Percentiles rank a stretch among this genome's conserved stretches.
Conservation (phyloP, 1,140 invertebrate genomes). For the Orius laevigatus region DNA sequence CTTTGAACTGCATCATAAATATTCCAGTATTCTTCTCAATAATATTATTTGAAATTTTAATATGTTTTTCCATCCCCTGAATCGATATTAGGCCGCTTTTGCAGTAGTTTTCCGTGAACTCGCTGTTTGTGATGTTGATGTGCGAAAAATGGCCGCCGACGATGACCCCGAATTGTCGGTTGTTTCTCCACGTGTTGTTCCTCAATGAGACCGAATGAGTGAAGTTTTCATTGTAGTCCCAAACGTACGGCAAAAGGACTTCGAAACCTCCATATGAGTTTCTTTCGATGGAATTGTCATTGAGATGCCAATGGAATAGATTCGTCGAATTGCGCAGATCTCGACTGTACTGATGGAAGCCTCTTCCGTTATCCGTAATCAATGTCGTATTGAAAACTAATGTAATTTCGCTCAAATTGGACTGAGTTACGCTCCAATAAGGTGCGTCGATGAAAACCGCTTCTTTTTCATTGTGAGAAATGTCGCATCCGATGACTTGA, state of each 20-base stretch:
- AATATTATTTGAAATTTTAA: constrained; percentile 53
- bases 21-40: constrained; percentile 67
- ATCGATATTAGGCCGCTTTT: constrained; percentile 66
- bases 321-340: constrained; percentile 85
- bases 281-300: constrained; percentile 72
- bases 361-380: constrained; percentile 69
- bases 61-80: constrained; percentile 91
- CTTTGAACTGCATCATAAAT: constrained; percentile 77
- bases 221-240: constrained; percentile 88
- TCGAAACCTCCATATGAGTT: constrained; percentile 72
- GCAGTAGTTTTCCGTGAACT: constrained; percentile 74
- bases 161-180: constrained; percentile 66
- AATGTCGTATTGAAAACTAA: constrained; percentile 70
- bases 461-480: constrained; percentile 61
- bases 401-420: constrained; percentile 68
- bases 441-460: constrained; percentile 69
- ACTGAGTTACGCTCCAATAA: constrained; percentile 61
- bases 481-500: constrained; percentile 57
- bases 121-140: constrained; percentile 67
- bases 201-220: constrained; percentile 74
- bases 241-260: constrained; percentile 76
- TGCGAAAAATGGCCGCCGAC: constrained; percentile 83
- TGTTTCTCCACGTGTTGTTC: constrained; percentile 73
- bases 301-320: constrained; percentile 81
- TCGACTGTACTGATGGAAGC: constrained; percentile 69